A percentile compares a stretch with the other conserved stretches of the same genome.
Conservation (phyloP, 2,888 invertebrate species). For the Biston betularia region DNA sequence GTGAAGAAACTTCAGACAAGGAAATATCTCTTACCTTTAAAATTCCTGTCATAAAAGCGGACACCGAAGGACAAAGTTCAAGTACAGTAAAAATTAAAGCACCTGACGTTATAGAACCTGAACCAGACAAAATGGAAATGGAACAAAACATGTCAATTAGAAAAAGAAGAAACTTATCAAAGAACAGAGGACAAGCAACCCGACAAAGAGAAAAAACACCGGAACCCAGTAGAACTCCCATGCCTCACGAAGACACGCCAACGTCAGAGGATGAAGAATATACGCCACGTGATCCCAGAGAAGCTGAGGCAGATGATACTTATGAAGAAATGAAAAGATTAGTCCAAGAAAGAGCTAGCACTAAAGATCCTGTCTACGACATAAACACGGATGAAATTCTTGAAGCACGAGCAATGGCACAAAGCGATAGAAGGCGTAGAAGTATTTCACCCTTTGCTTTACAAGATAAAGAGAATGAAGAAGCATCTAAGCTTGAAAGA, state of each 20-base stretch:
- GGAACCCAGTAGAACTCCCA: slow-evolving; percentile 77
- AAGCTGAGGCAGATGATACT: slow-evolving; percentile 80
- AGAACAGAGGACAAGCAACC: slow-evolving; percentile 81
- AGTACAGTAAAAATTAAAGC: slow-evolving; percentile 62
- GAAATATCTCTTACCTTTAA: slow-evolving; percentile 55
- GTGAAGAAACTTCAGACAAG: slow-evolving; percentile 59
- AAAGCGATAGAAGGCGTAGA: slow-evolving; percentile 77
- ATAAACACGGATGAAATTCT: slow-evolving; percentile 76
- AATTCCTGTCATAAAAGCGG: slow-evolving; percentile 68
- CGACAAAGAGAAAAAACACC: slow-evolving; percentile 83
- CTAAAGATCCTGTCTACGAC: slow-evolving; percentile 80
- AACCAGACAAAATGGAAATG: slow-evolving; percentile 66
- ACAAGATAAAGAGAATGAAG: slow-evolving; percentile 78
- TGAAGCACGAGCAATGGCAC: slow-evolving; percentile 76
- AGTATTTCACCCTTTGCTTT: slow-evolving; percentile 84
- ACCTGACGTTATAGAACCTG: slow-evolving; percentile 57
- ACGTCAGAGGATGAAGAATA: slow-evolving; percentile 85
- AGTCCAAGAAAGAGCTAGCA: slow-evolving; percentile 71
- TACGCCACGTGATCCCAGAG: slow-evolving; percentile 67
- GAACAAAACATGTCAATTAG: slow-evolving; percentile 83
- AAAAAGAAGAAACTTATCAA: slow-evolving; percentile 87
- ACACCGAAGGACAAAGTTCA: slow-evolving; percentile 70
- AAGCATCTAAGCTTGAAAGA: slow-evolving; percentile 64
- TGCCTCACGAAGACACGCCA: slow-evolving; percentile 87
- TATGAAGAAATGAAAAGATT: slow-evolving; percentile 82